Conservation (phyloP, 2,888 invertebrate species). For the Candidula unifasciata region DNA sequence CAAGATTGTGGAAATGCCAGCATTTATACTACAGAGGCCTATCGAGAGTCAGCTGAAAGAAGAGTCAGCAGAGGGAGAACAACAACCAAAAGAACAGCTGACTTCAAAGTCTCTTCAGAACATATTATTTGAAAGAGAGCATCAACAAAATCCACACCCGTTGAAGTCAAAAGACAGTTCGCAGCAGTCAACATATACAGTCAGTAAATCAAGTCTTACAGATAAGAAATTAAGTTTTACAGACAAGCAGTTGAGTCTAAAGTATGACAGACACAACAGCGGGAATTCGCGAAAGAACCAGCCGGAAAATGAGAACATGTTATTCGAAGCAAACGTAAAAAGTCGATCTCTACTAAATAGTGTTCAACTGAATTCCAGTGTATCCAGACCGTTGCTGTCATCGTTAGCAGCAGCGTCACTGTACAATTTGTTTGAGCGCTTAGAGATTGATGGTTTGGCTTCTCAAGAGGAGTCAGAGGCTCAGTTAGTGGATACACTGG, state of each 20-base stretch:
- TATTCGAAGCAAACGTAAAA: not conserved
- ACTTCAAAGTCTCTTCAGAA: too few relatives aligned
- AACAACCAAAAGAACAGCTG: not conserved
- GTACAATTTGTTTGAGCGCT: not conserved
- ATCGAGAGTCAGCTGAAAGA: too few relatives aligned
- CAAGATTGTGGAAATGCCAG: too few relatives aligned
- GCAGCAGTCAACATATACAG: not conserved
- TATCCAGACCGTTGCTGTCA: not conserved
- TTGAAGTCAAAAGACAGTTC: not conserved
- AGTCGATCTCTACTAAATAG: not conserved
- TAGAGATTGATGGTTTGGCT: not conserved
- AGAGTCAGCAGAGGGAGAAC: too few relatives aligned
- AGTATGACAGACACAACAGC: not conserved
- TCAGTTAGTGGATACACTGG: not conserved
- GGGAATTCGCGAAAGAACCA: not conserved
- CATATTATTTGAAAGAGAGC: not conserved
- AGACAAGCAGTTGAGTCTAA: not conserved
- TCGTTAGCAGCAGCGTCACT: too few relatives aligned
- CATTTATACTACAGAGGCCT: too few relatives aligned
- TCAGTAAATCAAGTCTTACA: too few relatives aligned
- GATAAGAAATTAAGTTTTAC: not conserved
- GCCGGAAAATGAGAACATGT: not conserved
- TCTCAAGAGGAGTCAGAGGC: not conserved
- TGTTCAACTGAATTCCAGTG: not conserved
- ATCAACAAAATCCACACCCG: not conserved